Evolutionary conservation across 2,113 vertebrate species (phyloP), one percentile per base, ranked within the genome.

Genomic region (Myotis brandtii): DNA sequence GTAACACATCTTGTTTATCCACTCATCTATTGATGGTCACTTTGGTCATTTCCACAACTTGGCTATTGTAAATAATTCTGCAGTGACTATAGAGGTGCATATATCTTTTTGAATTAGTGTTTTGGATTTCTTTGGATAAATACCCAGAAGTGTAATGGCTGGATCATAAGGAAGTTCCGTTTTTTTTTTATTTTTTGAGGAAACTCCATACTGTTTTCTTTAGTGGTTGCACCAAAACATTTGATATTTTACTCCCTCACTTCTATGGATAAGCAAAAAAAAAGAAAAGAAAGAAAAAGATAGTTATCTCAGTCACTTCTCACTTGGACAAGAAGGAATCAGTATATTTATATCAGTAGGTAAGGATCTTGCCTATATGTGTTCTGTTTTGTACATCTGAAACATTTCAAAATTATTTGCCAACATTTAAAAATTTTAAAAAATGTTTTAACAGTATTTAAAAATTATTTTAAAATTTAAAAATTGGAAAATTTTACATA

Each of bases 321-420:
- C 46, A 37, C 10, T 77, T 94, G 10, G 82, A n/a, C 27, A 88
- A 69, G 52, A 69, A 75, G 18, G 13, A 76, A 34, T 40, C 32
- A 64, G 54, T 17, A 76, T 66, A 18, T 84, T 64, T 62, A 2
- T 34, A 43, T 48, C 9, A 83, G 16, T 3, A 86, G 5, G 52
- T 76, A 75, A 83, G 25, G 80, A 14, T 2, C 30, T 94, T 25
- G 5, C 10, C 16, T 67, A 1, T 67, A 43, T 37, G 6, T 83
- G 34, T 69, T 93, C 90, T 67, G 40, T 34, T 89, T 88, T 48
- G 23, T n/a, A 95, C 4, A 79, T 79, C 86, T 72, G 76, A 88
- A 72, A 72, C 14, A 77, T 34, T 77, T 96, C 52, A 64, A 86
- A 95, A 70, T 75, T 87, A 92, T 76, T 81, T 90, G 56, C 12